Conservation (phyloP, 2,113 vertebrate genomes). For the Micronycteris hirsuta region DNA sequence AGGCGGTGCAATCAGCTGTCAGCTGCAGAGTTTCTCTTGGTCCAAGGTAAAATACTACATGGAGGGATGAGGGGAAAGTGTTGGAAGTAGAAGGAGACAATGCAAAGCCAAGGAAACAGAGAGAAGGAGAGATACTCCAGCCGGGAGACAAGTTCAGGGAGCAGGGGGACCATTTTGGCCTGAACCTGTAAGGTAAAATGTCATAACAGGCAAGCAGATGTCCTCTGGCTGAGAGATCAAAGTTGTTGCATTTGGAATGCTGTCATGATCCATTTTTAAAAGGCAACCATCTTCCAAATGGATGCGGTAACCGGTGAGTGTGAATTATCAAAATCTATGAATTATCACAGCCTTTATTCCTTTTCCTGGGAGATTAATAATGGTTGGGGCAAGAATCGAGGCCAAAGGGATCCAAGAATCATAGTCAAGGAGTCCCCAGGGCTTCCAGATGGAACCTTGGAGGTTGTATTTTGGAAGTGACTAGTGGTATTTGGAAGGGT, state of each 20-base stretch:
- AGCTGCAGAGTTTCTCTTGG: constrained; percentile 20
- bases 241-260: constrained; percentile 52
- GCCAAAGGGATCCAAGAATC: neutral
- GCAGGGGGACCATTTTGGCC: constrained; percentile 36
- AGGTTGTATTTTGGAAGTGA: neutral
- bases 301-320: neutral
- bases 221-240: constrained; percentile 64
- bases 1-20: neutral
- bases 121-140: neutral
- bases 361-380: neutral
- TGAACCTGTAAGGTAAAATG: constrained; percentile 48
- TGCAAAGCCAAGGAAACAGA: constrained; percentile 37
- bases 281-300: constrained; percentile 29
- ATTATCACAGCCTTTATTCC: neutral
- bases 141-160: neutral
- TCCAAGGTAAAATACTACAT: constrained; percentile 34
- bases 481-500: neutral
- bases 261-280: constrained; percentile 42
- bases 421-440: neutral
- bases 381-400: neutral
- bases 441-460: neutral
- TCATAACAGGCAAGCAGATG: constrained; percentile 50
- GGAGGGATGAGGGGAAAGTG: neutral
- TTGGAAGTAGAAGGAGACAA: constrained; percentile 43
- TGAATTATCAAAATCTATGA: neutral